Evolutionary conservation across 2,888 invertebrate genomes (phyloP), one percentile per base, ranked within the genome.

Genomic region (Lordiphosa andalusiaca): DNA sequence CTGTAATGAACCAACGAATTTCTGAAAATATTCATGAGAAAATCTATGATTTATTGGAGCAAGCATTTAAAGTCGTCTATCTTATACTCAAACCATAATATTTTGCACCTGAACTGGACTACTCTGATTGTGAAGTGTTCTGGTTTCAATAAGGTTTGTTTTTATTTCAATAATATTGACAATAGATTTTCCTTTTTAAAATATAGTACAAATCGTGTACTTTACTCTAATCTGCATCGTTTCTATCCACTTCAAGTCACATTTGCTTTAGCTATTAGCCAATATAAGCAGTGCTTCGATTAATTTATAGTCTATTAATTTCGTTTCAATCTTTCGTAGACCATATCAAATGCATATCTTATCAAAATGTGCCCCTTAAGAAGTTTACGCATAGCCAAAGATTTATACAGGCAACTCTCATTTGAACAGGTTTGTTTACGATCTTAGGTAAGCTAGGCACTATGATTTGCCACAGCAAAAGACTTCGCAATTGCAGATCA

Each of bases 371-470:
- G n/a, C 21, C 30, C n/a, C 55, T 30, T 47, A 37, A 51, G 46
- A 42, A 41, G 39, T 49, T 36, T 44, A 36, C 64, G 38, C 38
- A 25, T 51, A 47, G 3, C 36, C 38, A 19, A 63, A 57, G 63
- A 63, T 63, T 63, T 63, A 63, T 44, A 51, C 44, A 47, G 21
- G 41, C 40, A 30, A 39, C 33, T 46, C 7, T 30, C 2, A 44
- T 16, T 19, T 63, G 37, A 65, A 50, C 46, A 47, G 56, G 37
- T 56, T 56, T 63, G 50, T 65, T 65, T 65, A 65, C 49, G 33
- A 33, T 56, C n/a, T n/a, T 16, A 6, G 7, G 9, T 37, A 7
- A 2, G 37, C 7, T 9, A 6, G 12, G 35, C 1, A 3, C 4
- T 5, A 5, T 5, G 42, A 38, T 54, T 65, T 64, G 19, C 25